A percentile compares a stretch with the other conserved stretches of the same genome.
phyloP scores from a whole-genome alignment of 1,140 invertebrate species.

The Drosophila jambulina region DNA sequence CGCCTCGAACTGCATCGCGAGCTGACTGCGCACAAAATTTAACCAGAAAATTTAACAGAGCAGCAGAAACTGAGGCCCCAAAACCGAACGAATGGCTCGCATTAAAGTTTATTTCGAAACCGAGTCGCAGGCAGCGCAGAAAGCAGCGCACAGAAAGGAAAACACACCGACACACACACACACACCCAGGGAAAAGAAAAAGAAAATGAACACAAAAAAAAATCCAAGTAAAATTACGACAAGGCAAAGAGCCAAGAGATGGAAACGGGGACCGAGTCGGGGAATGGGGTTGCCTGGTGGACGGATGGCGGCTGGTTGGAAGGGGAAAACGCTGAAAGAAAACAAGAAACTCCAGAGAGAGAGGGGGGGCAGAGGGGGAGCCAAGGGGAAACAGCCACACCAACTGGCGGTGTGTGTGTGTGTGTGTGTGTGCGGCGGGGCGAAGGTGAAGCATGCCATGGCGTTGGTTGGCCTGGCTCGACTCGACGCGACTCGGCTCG shows the following conservation, averaged over 20 bases:
- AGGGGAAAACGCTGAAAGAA: constrained; percentile 62
- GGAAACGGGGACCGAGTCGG: constrained; percentile 19
- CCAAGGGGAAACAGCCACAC: constrained; percentile 45
- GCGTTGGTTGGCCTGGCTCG: constrained; percentile 56
- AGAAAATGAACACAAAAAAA: constrained; percentile 47
- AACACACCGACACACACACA: constrained; percentile 37
- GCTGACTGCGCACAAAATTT: constrained; percentile 77
- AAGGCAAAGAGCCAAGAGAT: constrained; percentile 57
- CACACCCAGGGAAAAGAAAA: constrained; percentile 45
- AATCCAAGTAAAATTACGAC: constrained; percentile 81
- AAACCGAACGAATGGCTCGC: constrained; percentile 73
- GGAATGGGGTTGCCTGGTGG: constrained; percentile 16
- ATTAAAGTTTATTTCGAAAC: constrained; percentile 82
- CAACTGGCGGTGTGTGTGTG: constrained; percentile 52
- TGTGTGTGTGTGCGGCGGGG: constrained; percentile 65
- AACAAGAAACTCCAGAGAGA: constrained; percentile 72
- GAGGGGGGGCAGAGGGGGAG: not conserved
- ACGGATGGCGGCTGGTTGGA: constrained; percentile 10
- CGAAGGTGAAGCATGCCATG: constrained; percentile 81
- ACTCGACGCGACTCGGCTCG: constrained; percentile 47
- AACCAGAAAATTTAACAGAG: constrained; percentile 76
- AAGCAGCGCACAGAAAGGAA: constrained; percentile 70
- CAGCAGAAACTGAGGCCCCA: constrained; percentile 74
- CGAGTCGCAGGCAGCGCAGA: constrained; percentile 59
- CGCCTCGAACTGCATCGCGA: constrained; percentile 51